Conservation (phyloP, 2,113 vertebrate species). For the Poecilia latipinna region DNA sequence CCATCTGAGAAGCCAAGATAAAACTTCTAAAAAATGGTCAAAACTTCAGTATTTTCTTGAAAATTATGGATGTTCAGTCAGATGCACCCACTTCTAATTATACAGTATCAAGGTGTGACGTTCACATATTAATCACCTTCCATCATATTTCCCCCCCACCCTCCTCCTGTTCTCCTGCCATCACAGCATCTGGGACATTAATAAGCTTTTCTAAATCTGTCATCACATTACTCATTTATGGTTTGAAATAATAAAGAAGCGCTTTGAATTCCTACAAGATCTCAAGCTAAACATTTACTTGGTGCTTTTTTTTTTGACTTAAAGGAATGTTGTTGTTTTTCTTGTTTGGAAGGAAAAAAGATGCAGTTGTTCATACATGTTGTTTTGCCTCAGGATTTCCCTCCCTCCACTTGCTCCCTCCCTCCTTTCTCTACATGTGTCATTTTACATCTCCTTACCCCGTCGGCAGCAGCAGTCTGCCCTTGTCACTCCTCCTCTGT, state of each 20-base stretch:
- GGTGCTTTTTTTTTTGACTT: neutral
- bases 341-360: neutral
- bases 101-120: neutral
- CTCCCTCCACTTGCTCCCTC: constrained; percentile 26
- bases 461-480: constrained; percentile 48
- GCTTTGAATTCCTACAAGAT: neutral
- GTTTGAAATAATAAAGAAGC: neutral
- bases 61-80: neutral
- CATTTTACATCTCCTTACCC: constrained; percentile 54
- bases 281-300: neutral
- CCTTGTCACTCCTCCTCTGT: constrained; percentile 44
- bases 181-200: constrained; percentile 42
- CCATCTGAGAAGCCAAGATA: neutral
- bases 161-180: neutral
- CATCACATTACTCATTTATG: constrained; percentile 43
- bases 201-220: constrained; percentile 43
- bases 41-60: neutral
- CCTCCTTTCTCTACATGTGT: constrained; percentile 45
- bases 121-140: constrained; percentile 13
- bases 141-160: neutral
- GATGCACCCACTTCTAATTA: neutral
- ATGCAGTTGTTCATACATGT: constrained; percentile 1
- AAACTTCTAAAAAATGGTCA: neutral
- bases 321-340: neutral
- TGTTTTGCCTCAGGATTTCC: constrained; percentile 30